Evolutionary conservation across 2,888 invertebrate species (phyloP), one percentile per base, ranked within the genome.

Genomic region (Ophraella communa): DNA sequence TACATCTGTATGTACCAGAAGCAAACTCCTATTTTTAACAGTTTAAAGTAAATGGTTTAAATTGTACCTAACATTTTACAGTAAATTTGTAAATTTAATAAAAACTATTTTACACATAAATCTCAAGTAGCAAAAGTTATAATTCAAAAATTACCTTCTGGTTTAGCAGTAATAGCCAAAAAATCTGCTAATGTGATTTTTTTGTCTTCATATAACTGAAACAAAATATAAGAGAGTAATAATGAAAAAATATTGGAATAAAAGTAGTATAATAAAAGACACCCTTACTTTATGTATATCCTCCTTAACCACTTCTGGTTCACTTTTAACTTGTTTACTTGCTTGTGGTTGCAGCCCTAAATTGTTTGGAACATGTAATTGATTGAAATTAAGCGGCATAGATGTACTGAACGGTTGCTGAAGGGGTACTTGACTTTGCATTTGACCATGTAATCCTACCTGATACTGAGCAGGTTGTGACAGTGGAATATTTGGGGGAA

Each of bases 181-280:
- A 78, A 82, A 67, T 82, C 82, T 51, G 81, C 78, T 59, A 83
- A 75, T 45, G 76, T 77, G 62, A 82, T 82, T 74, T 80, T 81
- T 75, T 81, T 80, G 56, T 82, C 81, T 66, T 77, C 79, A 72
- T 81, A 80, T 21, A 82, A 73, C 82, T 83, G 74, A 68, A 80
- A 82, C 65, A 73, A 72, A 64, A 57, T 66, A n/a, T n/a, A n/a
- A n/a, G 47, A 54, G 8, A 65, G 14, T 44, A 35, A 30, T 59
- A 27, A 35, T 53, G n/a, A n/a, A n/a, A n/a, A n/a, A n/a, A n/a
- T n/a, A n/a, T n/a, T n/a, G n/a, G n/a, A n/a, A n/a, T n/a, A n/a
- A n/a, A n/a, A n/a, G 1, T 10, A 54, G 21, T 52, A 20, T 39
- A 39, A 39, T 17, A 14, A 39, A n/a, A 21, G n/a, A 7, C 23